A percentile compares a stretch with the other conserved stretches of the same genome.
Conservation (phyloP, 2,113 vertebrate genomes). For the Dendropsophus ebraccatus region DNA sequence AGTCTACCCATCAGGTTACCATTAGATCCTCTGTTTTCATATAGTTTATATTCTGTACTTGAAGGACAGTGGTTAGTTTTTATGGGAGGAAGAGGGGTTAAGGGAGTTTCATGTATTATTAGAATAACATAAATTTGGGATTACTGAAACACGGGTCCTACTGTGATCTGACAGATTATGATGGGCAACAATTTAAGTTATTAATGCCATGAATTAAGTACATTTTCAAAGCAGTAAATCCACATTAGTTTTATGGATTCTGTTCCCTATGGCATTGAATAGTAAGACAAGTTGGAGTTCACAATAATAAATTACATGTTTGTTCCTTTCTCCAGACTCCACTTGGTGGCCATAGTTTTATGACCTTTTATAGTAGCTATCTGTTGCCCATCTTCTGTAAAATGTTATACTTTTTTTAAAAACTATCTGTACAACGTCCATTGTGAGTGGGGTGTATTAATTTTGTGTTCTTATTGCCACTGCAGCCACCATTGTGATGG, state of each 20-base stretch:
- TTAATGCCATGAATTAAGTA: background rate
- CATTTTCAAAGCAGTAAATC: background rate
- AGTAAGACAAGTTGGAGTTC: background rate
- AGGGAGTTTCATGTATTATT: too few species aligned
- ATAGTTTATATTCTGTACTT: too few species aligned
- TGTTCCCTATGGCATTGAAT: background rate
- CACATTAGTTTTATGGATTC: background rate
- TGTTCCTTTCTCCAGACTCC: background rate
- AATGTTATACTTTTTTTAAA: constrained; percentile 43
- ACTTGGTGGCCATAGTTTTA: constrained; percentile 2
- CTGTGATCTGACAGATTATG: background rate
- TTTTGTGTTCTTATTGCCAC: constrained; percentile 99
- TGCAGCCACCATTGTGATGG: constrained; percentile 99
- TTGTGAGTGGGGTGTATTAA: constrained; percentile 85
- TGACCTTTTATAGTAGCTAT: background rate
- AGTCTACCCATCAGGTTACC: too few species aligned
- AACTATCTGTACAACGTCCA: constrained; percentile 60
- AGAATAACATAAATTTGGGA: constrained; percentile 24
- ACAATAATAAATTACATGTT: background rate
- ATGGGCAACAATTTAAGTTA: constrained; percentile 47
- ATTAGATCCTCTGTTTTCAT: too few species aligned
- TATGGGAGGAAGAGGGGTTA: background rate
- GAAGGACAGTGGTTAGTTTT: background rate
- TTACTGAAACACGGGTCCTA: constrained; percentile 55
- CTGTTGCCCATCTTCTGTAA: constrained; percentile 51